These are phyloP conservation scores for Meriones unguiculatus DNA, from an alignment of 2,113 vertebrate genomes.

Conservation along the genomic window DNA sequence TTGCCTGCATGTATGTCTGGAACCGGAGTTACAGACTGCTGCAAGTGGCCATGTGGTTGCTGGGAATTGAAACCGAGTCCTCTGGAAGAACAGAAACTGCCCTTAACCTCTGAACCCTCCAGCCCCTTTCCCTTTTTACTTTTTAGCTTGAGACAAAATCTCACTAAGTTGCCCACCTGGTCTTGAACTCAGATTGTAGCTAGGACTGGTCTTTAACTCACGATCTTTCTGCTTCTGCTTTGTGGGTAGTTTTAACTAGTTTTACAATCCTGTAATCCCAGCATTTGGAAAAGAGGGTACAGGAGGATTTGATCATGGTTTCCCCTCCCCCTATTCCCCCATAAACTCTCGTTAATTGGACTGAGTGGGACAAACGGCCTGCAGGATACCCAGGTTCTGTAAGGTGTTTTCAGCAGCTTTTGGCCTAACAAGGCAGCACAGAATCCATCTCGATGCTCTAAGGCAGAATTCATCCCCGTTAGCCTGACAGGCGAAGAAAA, in stretches of 20 bases:
- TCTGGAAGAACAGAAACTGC: neutral
- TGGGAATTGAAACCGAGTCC: neutral
- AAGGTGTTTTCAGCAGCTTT: constrained; percentile 11
- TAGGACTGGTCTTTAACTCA: neutral
- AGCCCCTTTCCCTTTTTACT: neutral
- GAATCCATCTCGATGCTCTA: neutral
- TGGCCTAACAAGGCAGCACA: neutral
- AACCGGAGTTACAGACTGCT: neutral
- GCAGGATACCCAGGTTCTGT: constrained; percentile 21
- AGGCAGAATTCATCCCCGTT: neutral
- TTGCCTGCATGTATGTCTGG: neutral
- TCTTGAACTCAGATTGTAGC: neutral
- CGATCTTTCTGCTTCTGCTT: neutral
- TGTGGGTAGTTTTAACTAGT: neutral
- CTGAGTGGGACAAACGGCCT: neutral
- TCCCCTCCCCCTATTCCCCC: neutral
- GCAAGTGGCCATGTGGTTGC: neutral
- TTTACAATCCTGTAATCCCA: neutral
- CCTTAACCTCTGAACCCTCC: neutral
- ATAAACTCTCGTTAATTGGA: constrained; percentile 4
- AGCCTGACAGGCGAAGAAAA: neutral
- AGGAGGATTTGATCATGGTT: neutral
- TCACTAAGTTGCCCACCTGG: neutral
- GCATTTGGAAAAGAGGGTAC: neutral
- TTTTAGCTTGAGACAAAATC: neutral